A percentile compares a stretch with the other conserved stretches of the same genome.
These are phyloP conservation scores for Cremastobaeus sp. DNA, from an alignment of 2,888 invertebrate species.

Conservation along the genomic window DNA sequence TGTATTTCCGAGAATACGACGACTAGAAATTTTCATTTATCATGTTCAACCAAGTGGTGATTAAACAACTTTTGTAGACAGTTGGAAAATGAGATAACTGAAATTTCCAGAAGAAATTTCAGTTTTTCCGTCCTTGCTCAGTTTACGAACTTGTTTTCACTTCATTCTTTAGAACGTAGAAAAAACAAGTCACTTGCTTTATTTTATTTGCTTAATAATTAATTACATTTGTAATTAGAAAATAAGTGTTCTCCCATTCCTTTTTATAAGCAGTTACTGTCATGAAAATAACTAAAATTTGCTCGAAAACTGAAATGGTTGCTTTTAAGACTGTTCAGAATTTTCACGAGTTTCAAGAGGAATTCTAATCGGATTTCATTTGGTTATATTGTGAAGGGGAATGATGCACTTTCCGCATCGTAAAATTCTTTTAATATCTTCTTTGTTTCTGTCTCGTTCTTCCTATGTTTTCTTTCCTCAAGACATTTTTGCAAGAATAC, in stretches of 20 bases:
- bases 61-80: slow-evolving; percentile 45
- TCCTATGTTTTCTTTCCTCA: not conserved
- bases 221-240: no score
- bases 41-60: slow-evolving; percentile 23
- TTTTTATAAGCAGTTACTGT: not conserved
- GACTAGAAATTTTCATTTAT: slow-evolving; percentile 41
- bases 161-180: not conserved
- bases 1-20: slow-evolving; percentile 7
- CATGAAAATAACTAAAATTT: not conserved
- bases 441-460: slow-evolving; percentile 1
- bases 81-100: slow-evolving; percentile 1
- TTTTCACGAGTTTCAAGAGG: slow-evolving; percentile 8
- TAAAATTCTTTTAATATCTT: slow-evolving; percentile 29
- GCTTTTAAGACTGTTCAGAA: not conserved
- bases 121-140: slow-evolving; percentile 3
- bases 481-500: slow-evolving; percentile 2
- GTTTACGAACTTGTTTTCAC: not conserved
- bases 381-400: slow-evolving; percentile 1
- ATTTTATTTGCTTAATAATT: no score
- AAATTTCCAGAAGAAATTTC: not conserved
- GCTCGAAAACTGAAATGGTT: not conserved
- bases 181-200: no score
- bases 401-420: slow-evolving; percentile 1
- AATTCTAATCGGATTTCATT: slow-evolving; percentile 24
- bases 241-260: not conserved